These are phyloP conservation scores for Protophormia terraenovae DNA, from an alignment of 2,888 invertebrate genomes.

Conservation along the genomic window DNA sequence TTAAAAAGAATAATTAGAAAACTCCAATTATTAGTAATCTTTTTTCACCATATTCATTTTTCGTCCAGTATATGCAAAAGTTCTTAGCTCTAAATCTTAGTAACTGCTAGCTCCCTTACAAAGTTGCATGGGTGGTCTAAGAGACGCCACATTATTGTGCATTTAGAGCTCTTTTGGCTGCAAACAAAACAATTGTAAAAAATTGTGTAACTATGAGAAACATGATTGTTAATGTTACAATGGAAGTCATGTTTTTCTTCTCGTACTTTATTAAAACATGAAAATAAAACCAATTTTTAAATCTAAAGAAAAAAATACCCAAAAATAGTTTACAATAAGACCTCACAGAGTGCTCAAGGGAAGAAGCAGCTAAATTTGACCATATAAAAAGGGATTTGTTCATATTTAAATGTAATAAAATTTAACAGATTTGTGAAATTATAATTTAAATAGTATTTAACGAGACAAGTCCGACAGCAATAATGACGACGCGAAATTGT, in stretches of 20 bases:
- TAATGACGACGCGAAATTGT: conserved; percentile 1
- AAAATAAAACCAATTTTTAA: background rate
- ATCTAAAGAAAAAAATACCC: background rate
- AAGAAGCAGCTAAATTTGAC: background rate
- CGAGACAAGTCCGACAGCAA: background rate
- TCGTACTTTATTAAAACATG: conserved; percentile 55
- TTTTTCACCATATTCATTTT: background rate
- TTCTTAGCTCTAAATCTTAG: background rate
- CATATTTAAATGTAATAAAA: conserved; percentile 36
- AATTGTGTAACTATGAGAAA: conserved; percentile 59
- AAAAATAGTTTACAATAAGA: conserved; percentile 38
- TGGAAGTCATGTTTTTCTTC: conserved; percentile 54
- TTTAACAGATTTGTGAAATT: conserved; percentile 15
- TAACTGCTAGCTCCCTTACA: conserved; percentile 11
- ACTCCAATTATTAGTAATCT: background rate
- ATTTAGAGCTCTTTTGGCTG: conserved; percentile 2
- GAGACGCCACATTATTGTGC: conserved; percentile 44
- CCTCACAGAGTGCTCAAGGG: conserved; percentile 23
- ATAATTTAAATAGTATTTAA: background rate
- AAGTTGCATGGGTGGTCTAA: conserved; percentile 56
- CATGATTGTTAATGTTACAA: conserved; percentile 67
- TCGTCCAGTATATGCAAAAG: background rate
- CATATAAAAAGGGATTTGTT: conserved; percentile 24
- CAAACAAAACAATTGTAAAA: conserved; percentile 43
- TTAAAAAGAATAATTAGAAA: too few species aligned